Evolutionary conservation across 2,888 invertebrate genomes (phyloP), one percentile per base, ranked within the genome.

Genomic region (Luperina nickerlii): DNA sequence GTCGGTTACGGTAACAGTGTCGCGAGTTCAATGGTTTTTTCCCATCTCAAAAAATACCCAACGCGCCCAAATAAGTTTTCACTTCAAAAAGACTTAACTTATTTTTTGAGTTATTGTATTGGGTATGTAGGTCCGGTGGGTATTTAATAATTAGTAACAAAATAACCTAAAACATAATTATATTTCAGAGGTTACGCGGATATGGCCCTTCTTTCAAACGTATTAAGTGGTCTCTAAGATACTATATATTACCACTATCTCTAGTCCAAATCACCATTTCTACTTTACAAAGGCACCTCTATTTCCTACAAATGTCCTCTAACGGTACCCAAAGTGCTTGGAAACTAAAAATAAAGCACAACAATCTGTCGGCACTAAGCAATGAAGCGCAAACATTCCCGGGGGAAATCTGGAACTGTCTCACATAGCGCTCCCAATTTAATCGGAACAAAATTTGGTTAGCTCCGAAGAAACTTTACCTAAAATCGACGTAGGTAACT

Each of bases 341-440:
- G 68, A 76, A 83, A 82, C 78, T 87, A 80, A 87, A 83, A 87
- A 82, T 80, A 83, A 79, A 85, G 71, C 24, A 45, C 51, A 76
- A 72, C 81, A 88, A 85, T 77, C 82, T 80, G 77, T 79, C 79
- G 76, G 70, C 68, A 72, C 62, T 38, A 77, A 77, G 86, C 87
- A 87, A 83, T 88, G 86, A 80, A 84, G 81, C 85, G 74, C 72
- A 84, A 87, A 87, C 74, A 81, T 81, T 72, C 90, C 81, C 91
- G 4, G 13, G 89, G 89, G 90, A 90, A 91, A 90, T 90, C 84
- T 82, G 42, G 62, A 78, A 81, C 86, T 87, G 84, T 89, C 89
- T 88, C 76, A 81, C 79, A 83, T 79, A 51, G 66, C 81, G 73
- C 76, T 70, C 80, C 81, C 74, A 75, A 88, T 87, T 85, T 88